Base-by-base conservation (phyloP, 2,888 invertebrate genomes). In the Drosophila cognata region DNA sequence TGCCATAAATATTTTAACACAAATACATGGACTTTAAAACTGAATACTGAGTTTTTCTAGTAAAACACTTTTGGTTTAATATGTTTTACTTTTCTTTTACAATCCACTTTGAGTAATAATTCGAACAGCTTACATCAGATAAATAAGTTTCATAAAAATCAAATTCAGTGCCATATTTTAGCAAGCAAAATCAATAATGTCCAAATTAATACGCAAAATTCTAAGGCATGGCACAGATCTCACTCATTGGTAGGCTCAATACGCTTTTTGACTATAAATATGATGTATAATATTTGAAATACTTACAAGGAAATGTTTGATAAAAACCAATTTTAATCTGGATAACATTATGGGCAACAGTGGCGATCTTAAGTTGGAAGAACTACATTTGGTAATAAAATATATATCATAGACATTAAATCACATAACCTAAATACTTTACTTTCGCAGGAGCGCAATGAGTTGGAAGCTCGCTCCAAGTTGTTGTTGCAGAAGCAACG, bases 171-270 rank as follows among this genome's bases (percentile, higher is more conserved):
- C 2, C 3, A 28, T n/a, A 6, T 13, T 25, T 4, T 4, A 29
- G 11, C 2, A 41, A 29, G 2, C 25, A 21, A 56, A 38, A 56
- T 5, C n/a, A 48, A 66, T 58, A 13, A 79, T 79, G 79, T 60
- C 79, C 2, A 69, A 76, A 4, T 4, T 79, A 48, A 64, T 79
- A 29, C 73, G 66, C 38, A 73, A 76, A 64, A 52, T 79, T 76
- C 52, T 79, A 53, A 67, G 48, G 4, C 52, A 60, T n/a, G 65
- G 73, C 10, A 70, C 46, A 33, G 51, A 51, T 13, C 29, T 79
- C 0, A 16, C 60, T 1, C 13, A 70, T 10, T 79, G 79, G 78
- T 78, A 66, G 41, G 62, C 35, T 0, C 11, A 11, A 29, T 21
- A 11, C 3, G 41, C 16, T 16, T 29, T 1, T 1, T 7, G 13